Evolutionary conservation across 2,888 invertebrate genomes (phyloP).

Genomic region (Xylophagus ater): DNA sequence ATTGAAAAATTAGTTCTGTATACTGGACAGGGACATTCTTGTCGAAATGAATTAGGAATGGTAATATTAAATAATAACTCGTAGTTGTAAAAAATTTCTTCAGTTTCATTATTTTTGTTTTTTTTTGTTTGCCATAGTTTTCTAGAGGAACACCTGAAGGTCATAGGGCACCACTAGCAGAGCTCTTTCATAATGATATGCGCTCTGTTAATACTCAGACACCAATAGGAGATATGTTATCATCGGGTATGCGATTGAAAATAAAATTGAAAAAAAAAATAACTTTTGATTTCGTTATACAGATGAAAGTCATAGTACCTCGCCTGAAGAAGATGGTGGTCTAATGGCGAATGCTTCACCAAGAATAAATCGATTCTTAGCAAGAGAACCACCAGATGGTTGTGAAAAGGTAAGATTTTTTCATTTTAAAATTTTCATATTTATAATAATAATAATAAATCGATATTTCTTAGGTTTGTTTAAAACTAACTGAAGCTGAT

Average conservation of each 20-base stretch:
- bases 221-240: slow-evolving; percentile 58
- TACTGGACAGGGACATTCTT: slow-evolving; percentile 32
- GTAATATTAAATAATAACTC: slow-evolving; percentile 3
- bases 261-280: slow-evolving; percentile 5
- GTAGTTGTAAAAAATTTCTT: background rate
- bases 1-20: slow-evolving; percentile 66
- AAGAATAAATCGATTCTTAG: slow-evolving; percentile 73
- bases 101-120: slow-evolving; percentile 2
- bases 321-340: slow-evolving; percentile 62
- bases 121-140: slow-evolving; percentile 18
- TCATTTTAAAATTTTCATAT: background rate
- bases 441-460: background rate
- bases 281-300: slow-evolving; percentile 3
- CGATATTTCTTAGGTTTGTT: slow-evolving; percentile 14
- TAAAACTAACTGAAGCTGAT: slow-evolving; percentile 19
- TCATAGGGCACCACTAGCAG: slow-evolving; percentile 72
- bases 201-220: slow-evolving; percentile 79
- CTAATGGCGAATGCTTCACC: slow-evolving; percentile 64
- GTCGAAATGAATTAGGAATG: slow-evolving; percentile 22
- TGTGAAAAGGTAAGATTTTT: slow-evolving; percentile 70
- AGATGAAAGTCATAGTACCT: slow-evolving; percentile 67
- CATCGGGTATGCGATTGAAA: slow-evolving; percentile 47
- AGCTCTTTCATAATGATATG: slow-evolving; percentile 45
- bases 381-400: slow-evolving; percentile 80
- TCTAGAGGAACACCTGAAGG: slow-evolving; percentile 70